phyloP scores from a whole-genome alignment of 1,140 invertebrate species.

The Apis florea region DNA sequence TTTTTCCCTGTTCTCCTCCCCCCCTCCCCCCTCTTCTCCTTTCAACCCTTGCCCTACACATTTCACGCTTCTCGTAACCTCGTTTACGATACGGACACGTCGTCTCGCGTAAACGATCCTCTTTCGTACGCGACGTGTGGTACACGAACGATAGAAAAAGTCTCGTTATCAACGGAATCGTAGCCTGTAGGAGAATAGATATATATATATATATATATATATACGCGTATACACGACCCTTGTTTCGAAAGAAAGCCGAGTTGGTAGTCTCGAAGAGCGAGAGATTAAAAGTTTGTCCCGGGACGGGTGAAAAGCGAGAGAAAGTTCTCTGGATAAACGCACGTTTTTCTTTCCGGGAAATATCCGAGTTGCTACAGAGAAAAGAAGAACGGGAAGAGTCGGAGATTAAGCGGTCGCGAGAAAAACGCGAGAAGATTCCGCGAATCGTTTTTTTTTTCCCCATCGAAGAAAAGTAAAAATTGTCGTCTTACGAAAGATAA shows the following conservation, averaged over 20 bases:
- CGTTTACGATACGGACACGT: slow-evolving; percentile 36
- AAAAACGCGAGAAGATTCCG: background rate
- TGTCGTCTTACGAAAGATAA: no score
- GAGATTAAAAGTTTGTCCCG: background rate
- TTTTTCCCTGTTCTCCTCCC: background rate
- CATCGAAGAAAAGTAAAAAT: background rate
- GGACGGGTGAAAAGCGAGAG: background rate
- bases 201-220: background rate
- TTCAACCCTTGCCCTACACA: background rate
- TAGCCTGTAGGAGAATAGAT: background rate
- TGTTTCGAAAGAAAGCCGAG: background rate
- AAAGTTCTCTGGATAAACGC: background rate
- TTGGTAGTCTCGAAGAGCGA: background rate
- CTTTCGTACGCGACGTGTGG: background rate
- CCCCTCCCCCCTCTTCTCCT: background rate
- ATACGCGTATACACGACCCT: no score
- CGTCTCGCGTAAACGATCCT: slow-evolving; percentile 7
- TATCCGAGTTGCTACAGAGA: background rate
- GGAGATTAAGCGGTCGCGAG: background rate
- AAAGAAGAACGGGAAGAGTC: background rate
- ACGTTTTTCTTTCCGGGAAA: background rate
- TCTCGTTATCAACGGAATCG: background rate
- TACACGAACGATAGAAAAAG: background rate
- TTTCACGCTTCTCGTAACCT: slow-evolving; percentile 7
- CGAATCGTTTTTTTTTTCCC: no score